Conservation (phyloP, 2,113 vertebrate species). For the Forbesichthys papilliferus region DNA sequence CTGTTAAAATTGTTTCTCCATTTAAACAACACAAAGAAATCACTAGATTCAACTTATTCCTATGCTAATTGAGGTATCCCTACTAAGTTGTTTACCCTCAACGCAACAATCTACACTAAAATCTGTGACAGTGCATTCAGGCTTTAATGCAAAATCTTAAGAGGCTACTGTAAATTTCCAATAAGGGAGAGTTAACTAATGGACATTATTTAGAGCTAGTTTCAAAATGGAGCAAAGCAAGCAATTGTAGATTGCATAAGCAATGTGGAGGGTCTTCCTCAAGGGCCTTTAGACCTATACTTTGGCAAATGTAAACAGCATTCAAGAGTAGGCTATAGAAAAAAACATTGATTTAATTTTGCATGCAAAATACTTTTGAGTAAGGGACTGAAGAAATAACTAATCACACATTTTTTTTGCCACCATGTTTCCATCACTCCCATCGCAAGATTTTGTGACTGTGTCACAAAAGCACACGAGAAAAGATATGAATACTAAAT, state of each 20-base stretch:
- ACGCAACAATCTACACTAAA: conserved; percentile 42
- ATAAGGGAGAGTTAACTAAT: conserved; percentile 39
- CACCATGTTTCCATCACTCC: conserved; percentile 68
- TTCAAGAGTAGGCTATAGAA: conserved; percentile 67
- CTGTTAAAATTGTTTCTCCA: conserved; percentile 42
- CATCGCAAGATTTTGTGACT: conserved; percentile 71
- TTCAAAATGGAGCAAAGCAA: conserved; percentile 39
- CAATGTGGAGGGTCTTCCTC: conserved; percentile 48
- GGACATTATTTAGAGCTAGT: conserved; percentile 12
- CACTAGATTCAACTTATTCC: conserved; percentile 12
- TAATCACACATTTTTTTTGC: conserved; percentile 63
- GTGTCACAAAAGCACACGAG: conserved; percentile 67
- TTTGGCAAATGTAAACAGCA: conserved; percentile 61
- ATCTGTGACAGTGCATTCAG: conserved; percentile 68
- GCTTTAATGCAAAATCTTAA: conserved; percentile 52
- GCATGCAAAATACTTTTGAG: conserved; percentile 75
- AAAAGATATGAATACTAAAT: conserved; percentile 70
- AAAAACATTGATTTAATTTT: conserved; percentile 74
- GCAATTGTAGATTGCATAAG: conserved; percentile 64
- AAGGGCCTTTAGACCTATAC: conserved; percentile 59
- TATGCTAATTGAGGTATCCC: conserved; percentile 14
- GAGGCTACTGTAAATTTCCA: conserved; percentile 35
- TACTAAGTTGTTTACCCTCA: not conserved
- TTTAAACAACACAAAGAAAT: conserved; percentile 23
- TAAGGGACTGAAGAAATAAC: conserved; percentile 56